Conservation (phyloP, 2,888 invertebrate genomes). For the Thymelicus lineola region DNA sequence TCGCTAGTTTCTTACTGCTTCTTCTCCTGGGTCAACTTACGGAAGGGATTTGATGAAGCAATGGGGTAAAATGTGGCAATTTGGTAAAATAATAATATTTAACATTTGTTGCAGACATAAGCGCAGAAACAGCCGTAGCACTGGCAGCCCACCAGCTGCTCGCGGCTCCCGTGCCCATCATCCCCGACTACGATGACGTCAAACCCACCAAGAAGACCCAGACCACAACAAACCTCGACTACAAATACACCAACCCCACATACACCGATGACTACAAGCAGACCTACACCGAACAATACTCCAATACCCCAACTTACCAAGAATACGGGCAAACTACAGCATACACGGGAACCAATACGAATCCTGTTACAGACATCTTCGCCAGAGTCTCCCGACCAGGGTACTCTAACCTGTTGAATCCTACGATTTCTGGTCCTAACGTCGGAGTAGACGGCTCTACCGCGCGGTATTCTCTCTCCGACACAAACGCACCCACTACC, state of each 20-base stretch:
- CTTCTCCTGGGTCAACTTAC: too few relatives aligned
- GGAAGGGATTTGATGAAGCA: too few relatives aligned
- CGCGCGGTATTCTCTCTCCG: slow-evolving; percentile 49
- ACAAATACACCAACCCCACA: slow-evolving; percentile 67
- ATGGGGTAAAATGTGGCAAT: neutral
- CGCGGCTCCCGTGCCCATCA: slow-evolving; percentile 73
- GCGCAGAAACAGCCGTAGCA: slow-evolving; percentile 75
- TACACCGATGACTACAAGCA: slow-evolving; percentile 58
- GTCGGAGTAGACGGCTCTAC: slow-evolving; percentile 45
- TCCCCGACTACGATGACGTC: slow-evolving; percentile 64
- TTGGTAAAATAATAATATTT: too few relatives aligned
- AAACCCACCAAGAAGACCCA: slow-evolving; percentile 56
- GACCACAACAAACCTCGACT: slow-evolving; percentile 59
- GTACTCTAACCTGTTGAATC: slow-evolving; percentile 40
- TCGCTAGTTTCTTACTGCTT: too few relatives aligned
- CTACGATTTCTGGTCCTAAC: slow-evolving; percentile 45
- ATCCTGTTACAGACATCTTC: slow-evolving; percentile 37
- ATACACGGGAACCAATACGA: slow-evolving; percentile 42
- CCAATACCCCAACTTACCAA: slow-evolving; percentile 67
- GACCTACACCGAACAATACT: slow-evolving; percentile 53
- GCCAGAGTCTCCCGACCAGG: slow-evolving; percentile 44
- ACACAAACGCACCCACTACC: slow-evolving; percentile 43
- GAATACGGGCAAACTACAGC: slow-evolving; percentile 55
- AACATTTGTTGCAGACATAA: slow-evolving; percentile 58
- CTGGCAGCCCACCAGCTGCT: slow-evolving; percentile 78